Conservation (phyloP, 2,888 invertebrate species). For the Acanthoscelides obtectus region DNA sequence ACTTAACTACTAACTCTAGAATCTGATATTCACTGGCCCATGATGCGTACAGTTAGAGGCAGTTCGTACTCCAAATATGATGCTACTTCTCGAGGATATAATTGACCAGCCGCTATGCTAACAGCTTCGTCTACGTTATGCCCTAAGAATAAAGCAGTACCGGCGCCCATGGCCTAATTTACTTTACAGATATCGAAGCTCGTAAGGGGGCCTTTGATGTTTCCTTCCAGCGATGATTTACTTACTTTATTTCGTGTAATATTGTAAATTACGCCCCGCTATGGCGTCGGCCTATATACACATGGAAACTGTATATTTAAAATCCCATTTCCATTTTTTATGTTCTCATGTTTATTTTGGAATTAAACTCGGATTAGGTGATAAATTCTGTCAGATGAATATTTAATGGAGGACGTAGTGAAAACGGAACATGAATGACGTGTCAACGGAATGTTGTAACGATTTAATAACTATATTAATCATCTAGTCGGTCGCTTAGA, state of each 20-base stretch:
- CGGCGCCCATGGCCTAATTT: neutral
- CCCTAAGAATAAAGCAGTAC: neutral
- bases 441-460: neutral
- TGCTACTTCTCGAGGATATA: too few species aligned
- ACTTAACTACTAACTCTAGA: too few species aligned
- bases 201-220: neutral
- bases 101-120: too few species aligned
- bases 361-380: neutral
- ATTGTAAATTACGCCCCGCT: neutral
- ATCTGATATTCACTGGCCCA: too few species aligned
- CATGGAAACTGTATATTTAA: neutral
- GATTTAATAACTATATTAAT: neutral
- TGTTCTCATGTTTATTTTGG: neutral
- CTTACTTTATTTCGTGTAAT: neutral
- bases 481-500: neutral
- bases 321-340: neutral
- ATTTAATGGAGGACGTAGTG: neutral
- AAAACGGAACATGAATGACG: neutral
- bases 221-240: neutral
- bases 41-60: too few species aligned
- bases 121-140: too few species aligned
- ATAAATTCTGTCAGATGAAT: neutral
- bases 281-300: neutral
- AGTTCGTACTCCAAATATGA: too few species aligned
- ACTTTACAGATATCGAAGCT: neutral